A percentile compares a stretch with the other conserved stretches of the same genome.
Evolutionary conservation across 2,888 invertebrate genomes (phyloP).

Genomic region (Hirtodrosophila duncani): DNA sequence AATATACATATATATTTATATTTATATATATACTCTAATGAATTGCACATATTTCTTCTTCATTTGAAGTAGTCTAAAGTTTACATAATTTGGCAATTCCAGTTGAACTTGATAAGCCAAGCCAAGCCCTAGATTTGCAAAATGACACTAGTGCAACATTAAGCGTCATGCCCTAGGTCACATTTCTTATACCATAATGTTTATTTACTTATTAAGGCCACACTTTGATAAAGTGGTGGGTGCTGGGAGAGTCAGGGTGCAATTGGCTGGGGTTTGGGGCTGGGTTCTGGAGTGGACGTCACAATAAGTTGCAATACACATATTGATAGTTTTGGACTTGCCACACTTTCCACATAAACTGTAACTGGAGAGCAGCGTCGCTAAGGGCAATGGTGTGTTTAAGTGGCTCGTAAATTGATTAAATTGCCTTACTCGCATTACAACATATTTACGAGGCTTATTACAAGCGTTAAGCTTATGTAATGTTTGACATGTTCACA

Average conservation of each 20-base stretch:
- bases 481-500: not conserved
- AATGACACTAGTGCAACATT: conserved; percentile 23
- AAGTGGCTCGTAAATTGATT: conserved; percentile 1
- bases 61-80: conserved; percentile 9
- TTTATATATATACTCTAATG: not conserved
- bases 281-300: not conserved
- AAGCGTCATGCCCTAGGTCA: conserved; percentile 30
- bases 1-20: not conserved
- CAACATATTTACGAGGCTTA: not conserved
- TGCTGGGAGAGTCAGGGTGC: too few relatives aligned
- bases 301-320: not conserved
- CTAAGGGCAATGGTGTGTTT: not conserved
- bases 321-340: conserved; percentile 8
- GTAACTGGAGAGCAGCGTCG: not conserved
- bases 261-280: not conserved
- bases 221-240: conserved; percentile 62
- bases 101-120: not conserved
- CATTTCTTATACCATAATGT: conserved; percentile 37
- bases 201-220: conserved; percentile 54
- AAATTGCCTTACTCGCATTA: conserved; percentile 1
- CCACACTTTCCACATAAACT: conserved; percentile 15
- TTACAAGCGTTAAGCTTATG: not conserved
- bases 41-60: not conserved
- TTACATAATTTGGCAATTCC: conserved; percentile 10
- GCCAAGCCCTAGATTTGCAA: conserved; percentile 34